These are phyloP conservation scores for Exephanes ischioxanthus DNA, from an alignment of 2,888 invertebrate genomes.

Conservation along the genomic window DNA sequence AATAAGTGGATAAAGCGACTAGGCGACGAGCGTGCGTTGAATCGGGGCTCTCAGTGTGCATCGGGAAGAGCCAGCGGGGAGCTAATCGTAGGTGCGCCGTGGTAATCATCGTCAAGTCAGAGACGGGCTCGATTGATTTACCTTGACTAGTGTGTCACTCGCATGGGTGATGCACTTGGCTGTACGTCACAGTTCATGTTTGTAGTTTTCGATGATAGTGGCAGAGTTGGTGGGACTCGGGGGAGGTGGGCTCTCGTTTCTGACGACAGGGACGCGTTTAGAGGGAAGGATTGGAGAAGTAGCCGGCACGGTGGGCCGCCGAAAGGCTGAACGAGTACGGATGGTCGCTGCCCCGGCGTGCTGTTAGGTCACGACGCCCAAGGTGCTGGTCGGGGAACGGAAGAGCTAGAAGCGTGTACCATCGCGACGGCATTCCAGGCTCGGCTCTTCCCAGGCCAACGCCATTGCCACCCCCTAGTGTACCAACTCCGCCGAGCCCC, in stretches of 20 bases:
- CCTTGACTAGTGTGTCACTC: conserved; percentile 81
- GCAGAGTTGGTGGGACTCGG: conserved; percentile 76
- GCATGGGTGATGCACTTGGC: conserved; percentile 73
- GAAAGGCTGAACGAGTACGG: conserved; percentile 91
- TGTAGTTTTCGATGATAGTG: conserved; percentile 78
- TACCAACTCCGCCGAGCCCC: conserved; percentile 83
- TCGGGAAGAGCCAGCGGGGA: conserved; percentile 22
- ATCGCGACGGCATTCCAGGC: conserved; percentile 91
- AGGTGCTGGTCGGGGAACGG: conserved; percentile 97
- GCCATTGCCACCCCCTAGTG: conserved; percentile 83
- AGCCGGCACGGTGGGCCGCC: conserved; percentile 91
- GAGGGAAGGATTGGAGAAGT: conserved; percentile 92
- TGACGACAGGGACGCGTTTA: conserved; percentile 66
- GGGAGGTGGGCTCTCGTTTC: conserved; percentile 64
- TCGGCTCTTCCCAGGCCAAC: conserved; percentile 84
- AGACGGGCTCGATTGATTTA: conserved; percentile 69
- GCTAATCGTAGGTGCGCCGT: conserved; percentile 14
- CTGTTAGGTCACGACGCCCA: conserved; percentile 91
- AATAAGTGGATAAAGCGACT: not conserved
- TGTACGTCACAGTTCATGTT: conserved; percentile 71
- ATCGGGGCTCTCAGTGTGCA: conserved; percentile 15
- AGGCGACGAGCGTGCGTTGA: conserved; percentile 15
- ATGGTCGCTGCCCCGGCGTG: conserved; percentile 86
- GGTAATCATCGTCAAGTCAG: conserved; percentile 30
- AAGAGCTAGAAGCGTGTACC: conserved; percentile 96